Evolutionary conservation across 2,888 invertebrate species (phyloP), one percentile per base, ranked within the genome.

Genomic region (Julus scanicus): DNA sequence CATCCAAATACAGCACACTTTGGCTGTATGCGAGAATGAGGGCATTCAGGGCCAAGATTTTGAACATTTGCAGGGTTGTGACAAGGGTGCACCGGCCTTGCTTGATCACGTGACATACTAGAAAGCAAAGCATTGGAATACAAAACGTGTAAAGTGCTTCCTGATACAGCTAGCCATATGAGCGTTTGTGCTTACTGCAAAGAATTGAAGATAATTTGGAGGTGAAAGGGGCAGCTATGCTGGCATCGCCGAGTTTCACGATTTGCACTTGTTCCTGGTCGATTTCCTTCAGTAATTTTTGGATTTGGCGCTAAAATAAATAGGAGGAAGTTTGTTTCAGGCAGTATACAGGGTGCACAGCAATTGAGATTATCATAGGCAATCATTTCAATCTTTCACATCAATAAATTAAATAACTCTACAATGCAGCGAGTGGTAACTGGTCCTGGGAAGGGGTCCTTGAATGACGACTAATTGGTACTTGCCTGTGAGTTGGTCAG

Each of bases 1-100:
- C 99, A 92, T 99, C 99, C 90, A 99, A 94, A 92, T 99, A 99
- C 39, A 99, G 94, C 44, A 99, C 99, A 3, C 99, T 99, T 93
- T 99, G 99, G 91, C 98, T 98, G 94, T 99, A 99, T 0, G 99
- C 99, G 90, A 99, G 94, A 90, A 99, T 97, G 3, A 99, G 94
- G 0, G 99, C 99, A 92, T 99, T 99, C 88, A 99, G 93, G 0
- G 99, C 99, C 88, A 99, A 93, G 91, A 99, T 99, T 94, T 99
- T 99, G 93, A 99, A 99, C 99, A 99, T 99, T 93, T 99, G 99
- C 89, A 99, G 94, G 0, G 99, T 99, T 0, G 99, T 99, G 37
- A 99, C 99, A 89, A 99, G 93, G 0, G 99, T 99, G 92, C 99
- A 99, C 39, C 99, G 95, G 0, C 99, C 99, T 94, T 99, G 99